A percentile compares a stretch with the other conserved stretches of the same genome.
phyloP scores from a whole-genome alignment of 1,140 invertebrate genomes.

The Drosophila albomicans region DNA sequence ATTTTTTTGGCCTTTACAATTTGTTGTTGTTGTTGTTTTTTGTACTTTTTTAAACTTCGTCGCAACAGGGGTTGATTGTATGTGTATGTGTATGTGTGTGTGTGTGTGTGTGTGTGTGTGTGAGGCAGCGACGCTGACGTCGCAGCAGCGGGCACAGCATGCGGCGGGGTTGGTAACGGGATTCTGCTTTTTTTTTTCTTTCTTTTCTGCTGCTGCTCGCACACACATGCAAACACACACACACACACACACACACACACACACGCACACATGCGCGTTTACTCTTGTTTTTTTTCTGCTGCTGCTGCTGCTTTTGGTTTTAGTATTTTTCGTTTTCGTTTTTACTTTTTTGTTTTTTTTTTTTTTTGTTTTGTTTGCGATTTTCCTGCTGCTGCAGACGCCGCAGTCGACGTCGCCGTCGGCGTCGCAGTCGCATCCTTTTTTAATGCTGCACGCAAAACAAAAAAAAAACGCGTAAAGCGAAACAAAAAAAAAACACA shows the following conservation, averaged over 20 bases:
- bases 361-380: conserved; percentile 80
- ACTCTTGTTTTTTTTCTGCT: conserved; percentile 53
- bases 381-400: conserved; percentile 55
- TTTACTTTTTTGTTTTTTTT: conserved; percentile 70
- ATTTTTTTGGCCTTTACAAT: conserved; percentile 57
- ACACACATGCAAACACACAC: conserved; percentile 36
- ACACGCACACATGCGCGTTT: conserved; percentile 43
- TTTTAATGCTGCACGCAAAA: conserved; percentile 67
- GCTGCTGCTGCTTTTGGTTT: conserved; percentile 63
- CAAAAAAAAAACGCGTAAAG: conserved; percentile 32
- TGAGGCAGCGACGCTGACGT: conserved; percentile 25
- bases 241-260: conserved; percentile 46
- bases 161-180: conserved; percentile 73
- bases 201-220: background rate
- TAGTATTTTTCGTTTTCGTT: conserved; percentile 73
- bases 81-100: conserved; percentile 53
- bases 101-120: conserved; percentile 35
- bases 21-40: conserved; percentile 41
- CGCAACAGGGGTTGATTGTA: conserved; percentile 69
- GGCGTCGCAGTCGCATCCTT: conserved; percentile 69
- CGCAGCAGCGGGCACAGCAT: conserved; percentile 54
- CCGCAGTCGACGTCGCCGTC: conserved; percentile 9
- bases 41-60: conserved; percentile 45
- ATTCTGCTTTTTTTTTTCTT: conserved; percentile 56
- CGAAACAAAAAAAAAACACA: conserved; percentile 16